Percentiles rank a stretch among this genome's conserved stretches.
Evolutionary conservation across 2,888 invertebrate genomes (phyloP).

Genomic region (Xanthia icteritia): DNA sequence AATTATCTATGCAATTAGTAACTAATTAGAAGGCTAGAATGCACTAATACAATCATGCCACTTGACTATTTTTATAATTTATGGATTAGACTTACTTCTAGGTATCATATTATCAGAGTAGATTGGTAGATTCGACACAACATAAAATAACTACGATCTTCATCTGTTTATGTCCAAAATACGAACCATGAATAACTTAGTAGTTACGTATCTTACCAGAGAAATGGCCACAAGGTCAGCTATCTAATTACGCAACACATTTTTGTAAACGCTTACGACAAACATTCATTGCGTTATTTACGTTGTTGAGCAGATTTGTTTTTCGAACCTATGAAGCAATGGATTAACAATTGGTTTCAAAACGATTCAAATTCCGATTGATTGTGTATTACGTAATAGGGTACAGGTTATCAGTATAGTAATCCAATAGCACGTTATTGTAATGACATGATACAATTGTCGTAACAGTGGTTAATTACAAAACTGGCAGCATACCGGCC

Average conservation of each 20-base stretch:
- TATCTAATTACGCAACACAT: no score
- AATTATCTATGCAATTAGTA: no score
- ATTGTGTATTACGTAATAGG: no score
- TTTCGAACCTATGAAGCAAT: no score
- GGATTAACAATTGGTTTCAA: no score
- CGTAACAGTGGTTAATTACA: slow-evolving; percentile 75
- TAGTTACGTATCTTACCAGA: background rate
- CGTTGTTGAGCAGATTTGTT: no score
- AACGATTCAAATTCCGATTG: no score
- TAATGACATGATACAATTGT: slow-evolving; percentile 67
- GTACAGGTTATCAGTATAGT: slow-evolving; percentile 18
- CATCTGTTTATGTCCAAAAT: background rate
- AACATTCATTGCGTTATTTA: no score
- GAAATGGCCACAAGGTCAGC: slow-evolving; percentile 20
- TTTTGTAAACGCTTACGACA: no score
- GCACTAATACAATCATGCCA: no score
- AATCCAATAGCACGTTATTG: slow-evolving; percentile 53
- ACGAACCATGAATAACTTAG: background rate
- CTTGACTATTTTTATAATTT: background rate
- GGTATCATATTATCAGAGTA: background rate
- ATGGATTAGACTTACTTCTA: background rate
- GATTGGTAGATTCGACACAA: background rate
- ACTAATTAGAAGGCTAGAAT: no score
- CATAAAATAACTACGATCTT: background rate
- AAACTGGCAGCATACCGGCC: slow-evolving; percentile 76